A percentile compares a stretch with the other conserved stretches of the same genome.
These are phyloP conservation scores for Monochamus alternatus DNA, from an alignment of 2,888 invertebrate species.

Conservation along the genomic window DNA sequence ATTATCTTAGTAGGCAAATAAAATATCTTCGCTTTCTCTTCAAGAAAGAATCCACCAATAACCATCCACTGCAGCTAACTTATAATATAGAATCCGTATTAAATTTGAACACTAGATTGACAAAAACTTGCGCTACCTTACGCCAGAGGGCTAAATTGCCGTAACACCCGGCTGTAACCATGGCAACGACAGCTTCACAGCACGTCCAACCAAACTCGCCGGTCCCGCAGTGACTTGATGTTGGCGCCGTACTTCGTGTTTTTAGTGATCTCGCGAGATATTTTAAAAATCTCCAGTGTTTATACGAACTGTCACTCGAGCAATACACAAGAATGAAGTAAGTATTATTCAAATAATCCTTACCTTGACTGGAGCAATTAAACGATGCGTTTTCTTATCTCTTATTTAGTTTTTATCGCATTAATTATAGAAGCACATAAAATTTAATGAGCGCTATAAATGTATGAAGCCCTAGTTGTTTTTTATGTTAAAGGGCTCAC, in stretches of 20 bases:
- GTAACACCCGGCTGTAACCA: slow-evolving; percentile 62
- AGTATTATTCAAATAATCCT: slow-evolving; percentile 36
- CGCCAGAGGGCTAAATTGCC: slow-evolving; percentile 42
- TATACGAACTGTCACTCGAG: slow-evolving; percentile 25
- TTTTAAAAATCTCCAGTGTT: slow-evolving; percentile 36
- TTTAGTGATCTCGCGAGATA: slow-evolving; percentile 32
- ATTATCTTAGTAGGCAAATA: no score
- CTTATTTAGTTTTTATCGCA: slow-evolving; percentile 12
- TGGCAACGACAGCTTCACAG: slow-evolving; percentile 60
- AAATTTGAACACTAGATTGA: no score
- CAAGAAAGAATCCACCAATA: no score
- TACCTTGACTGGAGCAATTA: slow-evolving; percentile 20
- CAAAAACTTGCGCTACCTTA: not conserved
- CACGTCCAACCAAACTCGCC: slow-evolving; percentile 42
- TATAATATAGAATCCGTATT: no score
- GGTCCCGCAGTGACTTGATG: slow-evolving; percentile 50
- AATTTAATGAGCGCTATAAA: slow-evolving; percentile 24
- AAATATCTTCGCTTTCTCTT: no score
- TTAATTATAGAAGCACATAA: slow-evolving; percentile 13
- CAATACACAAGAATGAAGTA: slow-evolving; percentile 35
- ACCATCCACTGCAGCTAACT: no score
- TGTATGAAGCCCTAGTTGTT: not conserved
- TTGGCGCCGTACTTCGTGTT: slow-evolving; percentile 41
- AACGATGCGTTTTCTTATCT: slow-evolving; percentile 9
- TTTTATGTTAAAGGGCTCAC: slow-evolving; percentile 22